Evolutionary conservation across 2,797 vertebrate genomes (phyloP).

Genomic region (Arrhamphus sclerolepis): DNA sequence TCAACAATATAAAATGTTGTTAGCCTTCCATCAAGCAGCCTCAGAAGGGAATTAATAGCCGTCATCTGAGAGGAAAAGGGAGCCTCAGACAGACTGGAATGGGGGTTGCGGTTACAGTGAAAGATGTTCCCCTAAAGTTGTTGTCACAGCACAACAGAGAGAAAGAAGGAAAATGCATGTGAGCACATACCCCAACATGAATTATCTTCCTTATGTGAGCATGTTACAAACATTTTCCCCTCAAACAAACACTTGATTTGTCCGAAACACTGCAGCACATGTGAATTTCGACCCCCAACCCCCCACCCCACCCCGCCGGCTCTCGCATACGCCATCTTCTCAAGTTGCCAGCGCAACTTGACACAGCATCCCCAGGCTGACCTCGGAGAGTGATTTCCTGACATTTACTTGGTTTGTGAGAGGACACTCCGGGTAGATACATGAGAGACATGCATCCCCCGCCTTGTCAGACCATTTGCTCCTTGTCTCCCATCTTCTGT

Average conservation of each 20-base stretch:
- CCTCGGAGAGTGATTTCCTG: constrained; percentile 53
- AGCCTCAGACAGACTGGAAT: constrained; percentile 63
- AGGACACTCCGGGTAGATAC: constrained; percentile 49
- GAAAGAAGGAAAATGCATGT: constrained; percentile 24
- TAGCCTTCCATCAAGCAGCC: constrained; percentile 82
- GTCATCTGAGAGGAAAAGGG: constrained; percentile 72
- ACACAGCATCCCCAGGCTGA: constrained; percentile 58
- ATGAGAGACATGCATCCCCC: constrained; percentile 56
- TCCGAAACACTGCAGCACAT: constrained; percentile 14
- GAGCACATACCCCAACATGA: constrained; percentile 6
- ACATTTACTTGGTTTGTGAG: constrained; percentile 54
- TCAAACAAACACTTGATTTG: constrained; percentile 12
- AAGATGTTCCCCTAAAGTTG: constrained; percentile 72
- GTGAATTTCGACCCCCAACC: constrained; percentile 8
- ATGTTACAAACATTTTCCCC: background rate
- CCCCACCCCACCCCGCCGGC: too few species aligned
- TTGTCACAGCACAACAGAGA: constrained; percentile 53
- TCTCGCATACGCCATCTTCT: constrained; percentile 5
- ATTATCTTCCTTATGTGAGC: background rate
- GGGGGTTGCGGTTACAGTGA: constrained; percentile 71
- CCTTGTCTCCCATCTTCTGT: constrained; percentile 12
- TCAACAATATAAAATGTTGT: constrained; percentile 82
- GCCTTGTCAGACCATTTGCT: constrained; percentile 63
- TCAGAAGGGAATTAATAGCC: constrained; percentile 83
- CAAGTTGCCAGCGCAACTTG: constrained; percentile 41